Conservation (phyloP, 2,888 invertebrate genomes). For the Cephonodes hylas region DNA sequence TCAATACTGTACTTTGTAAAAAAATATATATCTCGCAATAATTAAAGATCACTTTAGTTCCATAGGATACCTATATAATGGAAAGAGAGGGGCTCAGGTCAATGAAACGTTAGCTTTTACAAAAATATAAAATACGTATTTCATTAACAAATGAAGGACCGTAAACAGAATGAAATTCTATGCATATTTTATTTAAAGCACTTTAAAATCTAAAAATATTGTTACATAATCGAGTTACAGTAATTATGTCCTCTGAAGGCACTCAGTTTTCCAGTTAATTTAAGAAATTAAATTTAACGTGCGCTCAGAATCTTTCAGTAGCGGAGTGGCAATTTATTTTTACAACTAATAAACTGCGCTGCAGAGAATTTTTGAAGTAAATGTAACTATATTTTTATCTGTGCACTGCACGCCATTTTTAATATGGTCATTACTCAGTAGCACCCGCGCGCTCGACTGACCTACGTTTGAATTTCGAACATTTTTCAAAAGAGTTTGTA, state of each 20-base stretch:
- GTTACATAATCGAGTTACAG: neutral
- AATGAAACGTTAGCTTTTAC: no score
- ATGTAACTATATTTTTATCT: slow-evolving; percentile 5
- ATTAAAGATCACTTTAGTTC: no score
- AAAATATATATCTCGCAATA: no score
- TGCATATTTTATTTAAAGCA: neutral
- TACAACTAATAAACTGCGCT: slow-evolving; percentile 2
- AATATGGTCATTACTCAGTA: neutral
- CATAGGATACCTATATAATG: no score
- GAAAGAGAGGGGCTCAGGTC: no score
- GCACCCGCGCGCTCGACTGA: neutral
- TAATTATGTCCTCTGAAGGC: neutral
- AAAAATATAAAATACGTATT: no score
- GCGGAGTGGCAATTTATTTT: slow-evolving; percentile 8
- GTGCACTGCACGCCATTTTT: neutral
- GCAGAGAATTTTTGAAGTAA: slow-evolving; percentile 1
- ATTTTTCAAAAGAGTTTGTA: neutral
- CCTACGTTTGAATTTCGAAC: neutral
- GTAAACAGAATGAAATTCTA: no score
- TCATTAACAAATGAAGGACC: no score
- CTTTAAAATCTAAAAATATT: neutral
- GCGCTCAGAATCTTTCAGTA: slow-evolving; percentile 6
- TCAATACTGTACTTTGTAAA: no score
- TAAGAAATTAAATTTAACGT: slow-evolving; percentile 9
- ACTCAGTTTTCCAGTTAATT: slow-evolving; percentile 5